Conservation (phyloP, 1,140 invertebrate species). For the Delia radicum region DNA sequence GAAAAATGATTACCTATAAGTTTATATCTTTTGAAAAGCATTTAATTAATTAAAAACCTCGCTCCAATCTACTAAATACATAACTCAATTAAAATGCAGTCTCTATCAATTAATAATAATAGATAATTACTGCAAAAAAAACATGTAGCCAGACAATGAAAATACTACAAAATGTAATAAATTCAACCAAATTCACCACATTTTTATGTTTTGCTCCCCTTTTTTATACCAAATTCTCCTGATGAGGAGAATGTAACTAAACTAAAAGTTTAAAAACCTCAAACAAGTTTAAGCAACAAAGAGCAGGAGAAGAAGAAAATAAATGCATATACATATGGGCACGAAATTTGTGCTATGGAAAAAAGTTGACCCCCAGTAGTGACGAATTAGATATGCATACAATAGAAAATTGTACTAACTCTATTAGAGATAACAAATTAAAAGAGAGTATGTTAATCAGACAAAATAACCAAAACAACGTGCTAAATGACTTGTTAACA, state of each 20-base stretch:
- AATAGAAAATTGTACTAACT: not conserved
- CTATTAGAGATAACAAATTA: not conserved
- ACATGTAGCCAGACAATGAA: not conserved
- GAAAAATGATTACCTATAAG: no score
- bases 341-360: not conserved
- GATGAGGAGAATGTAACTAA: not conserved
- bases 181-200: not conserved
- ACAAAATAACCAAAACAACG: not conserved
- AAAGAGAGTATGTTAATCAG: not conserved
- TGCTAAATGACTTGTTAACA: conserved; percentile 3
- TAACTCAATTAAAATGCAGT: not conserved
- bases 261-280: not conserved
- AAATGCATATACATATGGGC: not conserved
- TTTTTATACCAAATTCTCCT: not conserved
- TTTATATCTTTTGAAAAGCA: not conserved
- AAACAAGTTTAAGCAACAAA: not conserved
- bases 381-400: not conserved
- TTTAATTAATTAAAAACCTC: not conserved
- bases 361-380: not conserved
- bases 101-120: not conserved
- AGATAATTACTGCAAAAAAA: not conserved
- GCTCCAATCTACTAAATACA: not conserved
- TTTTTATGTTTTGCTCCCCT: not conserved
- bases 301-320: not conserved
- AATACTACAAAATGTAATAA: no score